Evolutionary conservation across 2,113 vertebrate genomes (phyloP).

Genomic region (Accipiter virgatus): DNA sequence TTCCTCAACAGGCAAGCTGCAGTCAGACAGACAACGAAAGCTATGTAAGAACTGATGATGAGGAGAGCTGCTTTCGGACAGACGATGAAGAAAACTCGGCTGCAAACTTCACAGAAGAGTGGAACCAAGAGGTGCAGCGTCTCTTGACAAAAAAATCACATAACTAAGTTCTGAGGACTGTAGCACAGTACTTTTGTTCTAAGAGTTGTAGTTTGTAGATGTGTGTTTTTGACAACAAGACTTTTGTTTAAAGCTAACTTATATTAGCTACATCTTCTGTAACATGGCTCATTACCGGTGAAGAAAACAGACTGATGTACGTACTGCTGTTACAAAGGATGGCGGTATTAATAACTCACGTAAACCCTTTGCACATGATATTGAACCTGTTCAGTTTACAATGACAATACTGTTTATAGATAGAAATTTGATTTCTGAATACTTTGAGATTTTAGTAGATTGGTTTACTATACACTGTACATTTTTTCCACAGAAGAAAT

Average conservation of each 20-base stretch:
- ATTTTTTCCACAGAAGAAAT: conserved; percentile 62
- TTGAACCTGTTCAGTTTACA: conserved; percentile 80
- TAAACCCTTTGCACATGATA: conserved; percentile 75
- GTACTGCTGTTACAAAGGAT: conserved; percentile 43
- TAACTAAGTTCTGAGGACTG: conserved; percentile 71
- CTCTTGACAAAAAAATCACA: conserved; percentile 66
- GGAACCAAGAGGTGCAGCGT: conserved; percentile 68
- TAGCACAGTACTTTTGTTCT: conserved; percentile 80
- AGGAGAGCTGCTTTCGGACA: conserved; percentile 68
- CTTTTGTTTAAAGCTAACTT: conserved; percentile 73
- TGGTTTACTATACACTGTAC: conserved; percentile 72
- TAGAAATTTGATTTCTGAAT: conserved; percentile 74
- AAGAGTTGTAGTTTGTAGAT: conserved; percentile 79
- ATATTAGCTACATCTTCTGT: conserved; percentile 74
- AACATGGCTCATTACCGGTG: conserved; percentile 69
- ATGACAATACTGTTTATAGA: conserved; percentile 74
- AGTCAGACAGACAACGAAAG: conserved; percentile 77
- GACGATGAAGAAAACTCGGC: conserved; percentile 70
- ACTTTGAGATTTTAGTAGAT: conserved; percentile 73
- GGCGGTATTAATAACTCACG: conserved; percentile 62
- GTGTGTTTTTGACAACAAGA: conserved; percentile 75
- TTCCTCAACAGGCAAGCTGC: conserved; percentile 78
- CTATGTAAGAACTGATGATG: conserved; percentile 70
- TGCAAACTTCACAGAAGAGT: conserved; percentile 65
- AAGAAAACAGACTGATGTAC: conserved; percentile 49